phyloP scores from a whole-genome alignment of 2,797 vertebrate species.

The Cryptoblepharus egeriae region DNA sequence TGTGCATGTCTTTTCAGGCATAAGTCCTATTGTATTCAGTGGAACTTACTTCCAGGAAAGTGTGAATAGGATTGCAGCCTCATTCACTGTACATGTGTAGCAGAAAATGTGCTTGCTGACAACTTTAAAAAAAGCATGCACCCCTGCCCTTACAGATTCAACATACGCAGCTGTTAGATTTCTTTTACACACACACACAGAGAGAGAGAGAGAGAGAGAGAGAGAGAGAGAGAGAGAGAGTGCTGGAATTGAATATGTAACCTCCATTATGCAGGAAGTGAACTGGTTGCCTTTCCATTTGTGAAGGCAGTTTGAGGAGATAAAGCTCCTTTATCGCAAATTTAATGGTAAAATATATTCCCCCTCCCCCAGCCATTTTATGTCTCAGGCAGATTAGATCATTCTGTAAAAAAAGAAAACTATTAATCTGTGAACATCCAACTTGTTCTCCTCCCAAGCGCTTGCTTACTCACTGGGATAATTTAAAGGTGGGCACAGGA shows the following conservation, averaged over 20 bases:
- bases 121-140: background rate
- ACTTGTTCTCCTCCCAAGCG: background rate
- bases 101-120: background rate
- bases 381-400: conserved; percentile 63
- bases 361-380: conserved; percentile 58
- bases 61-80: background rate
- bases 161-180: background rate
- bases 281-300: conserved; percentile 65
- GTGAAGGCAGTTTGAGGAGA: conserved; percentile 66
- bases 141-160: background rate
- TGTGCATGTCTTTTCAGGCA: too few species aligned
- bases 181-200: background rate
- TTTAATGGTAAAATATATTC: conserved; percentile 65
- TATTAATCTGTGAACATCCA: background rate
- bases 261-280: conserved; percentile 62
- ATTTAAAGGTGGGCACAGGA: conserved; percentile 13
- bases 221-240: too few species aligned
- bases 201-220: too few species aligned
- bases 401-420: conserved; percentile 27
- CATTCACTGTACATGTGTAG: background rate
- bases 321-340: conserved; percentile 69
- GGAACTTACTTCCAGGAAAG: too few species aligned
- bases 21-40: too few species aligned
- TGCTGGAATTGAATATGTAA: conserved; percentile 66
- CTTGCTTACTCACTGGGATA: conserved; percentile 4